Evolutionary conservation across 2,888 invertebrate genomes (phyloP), one percentile per base, ranked within the genome.

Genomic region (Melikaiella ostensackeni): DNA sequence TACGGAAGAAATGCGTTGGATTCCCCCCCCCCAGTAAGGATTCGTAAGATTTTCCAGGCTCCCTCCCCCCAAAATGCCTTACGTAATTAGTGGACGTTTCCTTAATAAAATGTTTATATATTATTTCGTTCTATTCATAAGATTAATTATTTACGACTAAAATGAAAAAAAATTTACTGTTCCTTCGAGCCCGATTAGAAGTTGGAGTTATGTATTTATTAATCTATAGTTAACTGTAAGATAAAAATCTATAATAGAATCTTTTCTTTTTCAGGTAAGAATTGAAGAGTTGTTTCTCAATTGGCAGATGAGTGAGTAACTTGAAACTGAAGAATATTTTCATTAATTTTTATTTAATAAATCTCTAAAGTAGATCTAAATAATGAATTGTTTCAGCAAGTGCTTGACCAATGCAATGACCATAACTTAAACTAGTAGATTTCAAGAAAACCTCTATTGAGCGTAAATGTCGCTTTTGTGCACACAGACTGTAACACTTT

Each of bases 371-470:
- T 24, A 24, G 13, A 24, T 24, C 24, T 57, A 57, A 57, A 24
- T 5, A 13, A 57, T 13, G 0, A 24, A 57, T 9, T 24, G 24
- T 57, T 57, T 57, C 24, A 21, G 11, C 11, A 24, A 24, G n/a
- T 11, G 21, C 55, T 5, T 24, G 13, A 24, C 21, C n/a, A n/a
- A n/a, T n/a, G n/a, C 57, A 57, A 0, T 57, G 11, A 5, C 21
- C 24, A 11, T 57, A 5, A 21, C 57, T 57, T 57, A 42, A 42
- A 66, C 9, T 27, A 27, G 8, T 8, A 24, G 27, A 42, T 46
- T 66, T 66, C 19, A 66, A 30, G 27, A 66, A 66, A 50, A 50
- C n/a, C 57, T 46, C 19, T 46, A 30, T 24, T 11, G 19, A 70
- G 30, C n/a, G n/a, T 70, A 50, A 50, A 50, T 27, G 19, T 42